phyloP scores from a whole-genome alignment of 2,888 invertebrate genomes.

The Tenthredo notha region DNA sequence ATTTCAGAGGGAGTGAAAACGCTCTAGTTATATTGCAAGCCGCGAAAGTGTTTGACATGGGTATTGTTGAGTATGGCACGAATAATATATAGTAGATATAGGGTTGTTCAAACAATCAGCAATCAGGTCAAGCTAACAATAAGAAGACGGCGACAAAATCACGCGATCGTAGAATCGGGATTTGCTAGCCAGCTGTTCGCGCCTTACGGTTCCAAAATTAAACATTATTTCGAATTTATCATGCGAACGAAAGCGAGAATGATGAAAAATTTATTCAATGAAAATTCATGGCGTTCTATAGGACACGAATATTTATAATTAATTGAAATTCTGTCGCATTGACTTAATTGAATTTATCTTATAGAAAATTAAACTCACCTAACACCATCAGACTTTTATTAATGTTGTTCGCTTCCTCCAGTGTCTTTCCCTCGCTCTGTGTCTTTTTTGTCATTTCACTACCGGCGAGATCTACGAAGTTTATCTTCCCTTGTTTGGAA shows the following conservation, averaged over 20 bases:
- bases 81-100: not conserved
- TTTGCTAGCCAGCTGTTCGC: not conserved
- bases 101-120: slow-evolving; percentile 19
- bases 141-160: slow-evolving; percentile 17
- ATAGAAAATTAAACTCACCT: slow-evolving; percentile 80
- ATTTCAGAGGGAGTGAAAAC: not conserved
- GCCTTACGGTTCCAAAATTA: not conserved
- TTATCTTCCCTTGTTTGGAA: slow-evolving; percentile 95
- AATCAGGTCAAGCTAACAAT: slow-evolving; percentile 34
- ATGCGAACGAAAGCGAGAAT: not conserved
- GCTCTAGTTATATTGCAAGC: not conserved
- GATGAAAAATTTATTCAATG: not conserved
- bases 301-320: not conserved
- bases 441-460: slow-evolving; percentile 97
- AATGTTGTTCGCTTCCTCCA: slow-evolving; percentile 97
- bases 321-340: not conserved
- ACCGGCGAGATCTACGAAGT: slow-evolving; percentile 98
- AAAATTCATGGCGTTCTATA: not conserved
- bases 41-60: not conserved
- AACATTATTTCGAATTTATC: slow-evolving; percentile 23
- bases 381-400: slow-evolving; percentile 97
- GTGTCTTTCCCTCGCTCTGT: slow-evolving; percentile 90
- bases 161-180: slow-evolving; percentile 20
- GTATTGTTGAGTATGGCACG: not conserved
- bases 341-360: not conserved